Conservation (phyloP, 1,140 invertebrate genomes). For the Aphelenchoides fujianensis region DNA sequence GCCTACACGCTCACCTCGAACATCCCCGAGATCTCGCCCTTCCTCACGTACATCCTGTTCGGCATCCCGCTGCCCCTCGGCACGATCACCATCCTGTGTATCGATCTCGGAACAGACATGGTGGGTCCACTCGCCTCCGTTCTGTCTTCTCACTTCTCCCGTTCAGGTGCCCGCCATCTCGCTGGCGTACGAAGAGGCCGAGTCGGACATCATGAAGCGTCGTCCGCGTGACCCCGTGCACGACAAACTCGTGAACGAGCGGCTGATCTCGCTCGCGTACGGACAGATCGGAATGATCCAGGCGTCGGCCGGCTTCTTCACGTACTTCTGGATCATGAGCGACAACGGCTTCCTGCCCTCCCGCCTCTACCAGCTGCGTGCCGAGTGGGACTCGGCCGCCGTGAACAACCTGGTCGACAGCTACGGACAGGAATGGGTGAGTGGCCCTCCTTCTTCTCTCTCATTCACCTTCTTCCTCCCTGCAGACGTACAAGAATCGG, state of each 20-base stretch:
- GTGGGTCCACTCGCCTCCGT: slow-evolving; percentile 37
- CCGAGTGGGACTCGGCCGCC: slow-evolving; percentile 67
- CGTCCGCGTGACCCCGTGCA: slow-evolving; percentile 85
- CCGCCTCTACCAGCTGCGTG: slow-evolving; percentile 66
- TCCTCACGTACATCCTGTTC: slow-evolving; percentile 93
- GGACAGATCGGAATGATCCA: slow-evolving; percentile 99
- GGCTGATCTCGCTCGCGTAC: slow-evolving; percentile 77
- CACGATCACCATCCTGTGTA: slow-evolving; percentile 97
- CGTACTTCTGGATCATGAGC: slow-evolving; percentile 64
- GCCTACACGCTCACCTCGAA: slow-evolving; percentile 98
- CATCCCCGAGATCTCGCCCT: slow-evolving; percentile 98
- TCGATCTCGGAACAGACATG: slow-evolving; percentile 99
- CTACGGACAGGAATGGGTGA: slow-evolving; percentile 70
- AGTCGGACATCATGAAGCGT: slow-evolving; percentile 99
- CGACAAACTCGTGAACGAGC: slow-evolving; percentile 98
- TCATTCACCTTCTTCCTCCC: slow-evolving; percentile 17
- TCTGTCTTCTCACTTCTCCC: slow-evolving; percentile 4
- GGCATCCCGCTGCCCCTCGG: slow-evolving; percentile 94
- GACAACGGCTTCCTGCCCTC: slow-evolving; percentile 69
- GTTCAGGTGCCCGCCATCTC: slow-evolving; percentile 89
- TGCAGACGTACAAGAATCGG: slow-evolving; percentile 64
- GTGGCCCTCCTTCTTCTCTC: slow-evolving; percentile 16
- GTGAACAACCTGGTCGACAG: slow-evolving; percentile 68
- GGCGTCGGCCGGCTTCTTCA: slow-evolving; percentile 96
- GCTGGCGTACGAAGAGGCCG: slow-evolving; percentile 93